Evolutionary conservation across 2,888 invertebrate species (phyloP).

Genomic region (Mythimna lalbum): DNA sequence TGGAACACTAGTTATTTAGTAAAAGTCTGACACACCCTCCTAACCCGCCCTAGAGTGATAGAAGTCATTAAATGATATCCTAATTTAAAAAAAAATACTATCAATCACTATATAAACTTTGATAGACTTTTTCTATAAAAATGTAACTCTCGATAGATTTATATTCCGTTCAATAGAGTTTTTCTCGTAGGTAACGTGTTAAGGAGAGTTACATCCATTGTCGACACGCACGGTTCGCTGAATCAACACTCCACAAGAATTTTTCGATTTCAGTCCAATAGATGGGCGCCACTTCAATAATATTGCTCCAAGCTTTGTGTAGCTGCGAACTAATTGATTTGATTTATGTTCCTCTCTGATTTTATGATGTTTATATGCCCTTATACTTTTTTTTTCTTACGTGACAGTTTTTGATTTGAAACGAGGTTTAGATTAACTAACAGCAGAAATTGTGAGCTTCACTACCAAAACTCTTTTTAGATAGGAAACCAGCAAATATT

Average conservation of each 20-base stretch:
- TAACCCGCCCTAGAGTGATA: rapidly evolving
- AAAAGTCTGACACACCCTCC: too few relatives aligned
- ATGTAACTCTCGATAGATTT: background rate
- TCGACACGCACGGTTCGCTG: slow-evolving; percentile 28
- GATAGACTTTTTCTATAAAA: background rate
- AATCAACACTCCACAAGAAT: slow-evolving; percentile 27
- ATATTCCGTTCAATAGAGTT: slow-evolving; percentile 24
- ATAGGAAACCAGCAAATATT: background rate
- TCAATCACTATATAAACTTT: slow-evolving; percentile 5
- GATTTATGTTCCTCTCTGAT: slow-evolving; percentile 6
- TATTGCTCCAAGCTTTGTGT: slow-evolving; percentile 7
- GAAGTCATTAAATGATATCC: too few relatives aligned
- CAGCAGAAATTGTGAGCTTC: too few relatives aligned
- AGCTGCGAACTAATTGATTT: slow-evolving; percentile 13
- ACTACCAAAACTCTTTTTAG: background rate
- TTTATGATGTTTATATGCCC: background rate
- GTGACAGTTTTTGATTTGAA: background rate
- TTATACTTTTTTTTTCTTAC: background rate
- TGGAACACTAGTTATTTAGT: too few relatives aligned
- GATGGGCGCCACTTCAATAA: slow-evolving; percentile 11
- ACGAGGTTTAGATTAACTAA: background rate
- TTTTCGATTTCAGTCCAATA: slow-evolving; percentile 32
- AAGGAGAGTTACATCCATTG: slow-evolving; percentile 17
- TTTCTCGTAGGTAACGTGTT: slow-evolving; percentile 21
- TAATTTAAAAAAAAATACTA: background rate